These are phyloP conservation scores for Callopanchax toddi DNA, from an alignment of 2,113 vertebrate genomes.

Conservation along the genomic window DNA sequence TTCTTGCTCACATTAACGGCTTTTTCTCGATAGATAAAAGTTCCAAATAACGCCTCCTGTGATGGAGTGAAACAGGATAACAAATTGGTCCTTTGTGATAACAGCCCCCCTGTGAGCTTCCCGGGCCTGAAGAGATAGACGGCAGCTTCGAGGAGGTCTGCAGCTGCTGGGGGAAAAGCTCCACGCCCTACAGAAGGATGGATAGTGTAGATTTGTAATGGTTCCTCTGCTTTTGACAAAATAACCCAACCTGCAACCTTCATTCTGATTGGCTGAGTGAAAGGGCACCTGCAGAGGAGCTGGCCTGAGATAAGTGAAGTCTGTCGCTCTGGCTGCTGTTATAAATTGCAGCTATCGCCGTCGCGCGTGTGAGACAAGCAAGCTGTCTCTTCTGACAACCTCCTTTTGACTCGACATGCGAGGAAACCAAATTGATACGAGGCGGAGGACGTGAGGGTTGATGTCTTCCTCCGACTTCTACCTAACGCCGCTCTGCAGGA, in stretches of 20 bases:
- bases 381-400: constrained; percentile 67
- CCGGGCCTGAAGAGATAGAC: constrained; percentile 47
- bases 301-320: constrained; percentile 65
- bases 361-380: constrained; percentile 48
- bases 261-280: constrained; percentile 69
- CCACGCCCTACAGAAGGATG: constrained; percentile 58
- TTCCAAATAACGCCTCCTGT: constrained; percentile 70
- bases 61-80: constrained; percentile 71
- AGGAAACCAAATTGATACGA: constrained; percentile 56
- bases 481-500: constrained; percentile 15
- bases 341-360: constrained; percentile 61
- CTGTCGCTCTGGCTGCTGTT: constrained; percentile 47
- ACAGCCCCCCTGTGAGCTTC: constrained; percentile 62
- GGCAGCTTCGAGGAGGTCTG: constrained; percentile 51
- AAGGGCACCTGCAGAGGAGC: constrained; percentile 64
- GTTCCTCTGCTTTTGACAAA: constrained; percentile 72
- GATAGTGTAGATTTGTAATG: constrained; percentile 69
- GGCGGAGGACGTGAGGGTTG: constrained; percentile 36
- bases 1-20: constrained; percentile 65
- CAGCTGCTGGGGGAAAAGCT: constrained; percentile 44
- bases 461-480: constrained; percentile 43
- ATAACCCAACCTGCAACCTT: constrained; percentile 74
- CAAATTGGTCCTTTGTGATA: constrained; percentile 72
- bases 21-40: constrained; percentile 73
- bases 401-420: constrained; percentile 59